Evolutionary conservation across 2,113 vertebrate genomes (phyloP), one percentile per base, ranked within the genome.

Genomic region (Prietella phreatophila): DNA sequence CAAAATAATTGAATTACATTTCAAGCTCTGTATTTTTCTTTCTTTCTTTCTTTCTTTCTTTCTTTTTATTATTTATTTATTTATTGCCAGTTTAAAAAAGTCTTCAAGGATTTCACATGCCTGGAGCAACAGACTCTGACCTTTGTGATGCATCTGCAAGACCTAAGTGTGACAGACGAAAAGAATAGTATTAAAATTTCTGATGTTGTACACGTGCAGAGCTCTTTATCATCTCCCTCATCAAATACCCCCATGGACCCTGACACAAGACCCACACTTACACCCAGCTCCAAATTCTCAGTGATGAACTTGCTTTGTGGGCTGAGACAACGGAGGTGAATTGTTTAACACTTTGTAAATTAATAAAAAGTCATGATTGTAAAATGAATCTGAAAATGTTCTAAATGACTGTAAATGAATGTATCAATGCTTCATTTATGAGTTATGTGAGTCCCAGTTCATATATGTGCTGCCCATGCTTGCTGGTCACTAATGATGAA

Each of bases 121-220:
- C 39, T 96, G 92, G 92, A 94, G 20, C 94, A 95, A 63, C 94
- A 95, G 91, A 94, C 88, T 39, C 83, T 90, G 1, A 95, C 93
- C 30, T 95, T 96, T 87, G 93, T 92, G 88, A 91, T 93, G 42
- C 95, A 96, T 91, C 91, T 96, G 85, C 88, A 93, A 79, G 95
- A 95, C 0, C 93, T 96, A 1, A 75, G 82, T 27, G 89, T 33
- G 60, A 78, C 63, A 27, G 85, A 86, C 61, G 71, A 88, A 11
- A 50, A 80, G 17, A 73, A 4, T 22, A 63, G 61, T 61, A n/a
- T 0, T 5, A 11, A 0, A 10, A 80, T 71, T 13, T 36, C 42
- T 50, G 20, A 85, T 47, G n/a, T 71, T 19, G 33, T 17, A 42
- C 36, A 79, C 0, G 6, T 25, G 0, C 76, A 81, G 22, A 36